These are phyloP conservation scores for Xiphias gladius DNA, from an alignment of 2,113 vertebrate genomes.

Conservation along the genomic window DNA sequence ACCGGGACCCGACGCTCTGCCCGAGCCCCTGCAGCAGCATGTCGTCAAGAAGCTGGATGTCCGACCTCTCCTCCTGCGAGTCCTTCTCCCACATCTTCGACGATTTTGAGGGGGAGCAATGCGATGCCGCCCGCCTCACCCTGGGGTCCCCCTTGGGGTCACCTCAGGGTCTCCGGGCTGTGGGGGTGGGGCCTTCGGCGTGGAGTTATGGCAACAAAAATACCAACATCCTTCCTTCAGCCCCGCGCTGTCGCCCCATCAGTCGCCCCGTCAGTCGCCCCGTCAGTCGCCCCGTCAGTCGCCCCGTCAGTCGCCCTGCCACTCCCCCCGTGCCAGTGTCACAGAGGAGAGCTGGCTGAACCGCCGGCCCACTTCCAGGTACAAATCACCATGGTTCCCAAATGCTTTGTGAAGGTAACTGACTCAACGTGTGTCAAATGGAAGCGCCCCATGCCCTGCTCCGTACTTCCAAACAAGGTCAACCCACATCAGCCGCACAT, in stretches of 20 bases:
- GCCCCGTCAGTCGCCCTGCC: slow-evolving; percentile 81
- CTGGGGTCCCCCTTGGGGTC: slow-evolving; percentile 91
- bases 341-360: slow-evolving; percentile 96
- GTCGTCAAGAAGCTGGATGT: slow-evolving; percentile 85
- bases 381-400: neutral
- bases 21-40: slow-evolving; percentile 85
- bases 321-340: slow-evolving; percentile 93
- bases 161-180: slow-evolving; percentile 81
- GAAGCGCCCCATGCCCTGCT: too few species aligned
- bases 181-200: slow-evolving; percentile 84
- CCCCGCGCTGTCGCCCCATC: slow-evolving; percentile 87
- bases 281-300: slow-evolving; percentile 85
- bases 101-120: slow-evolving; percentile 92
- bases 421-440: too few species aligned
- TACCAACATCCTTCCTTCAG: slow-evolving; percentile 82
- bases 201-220: slow-evolving; percentile 90
- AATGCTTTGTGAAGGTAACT: too few species aligned
- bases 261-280: slow-evolving; percentile 91
- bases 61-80: slow-evolving; percentile 93
- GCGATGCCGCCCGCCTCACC: slow-evolving; percentile 89
- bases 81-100: slow-evolving; percentile 93
- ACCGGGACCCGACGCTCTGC: slow-evolving; percentile 86
- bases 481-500: too few species aligned
- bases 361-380: slow-evolving; percentile 85
- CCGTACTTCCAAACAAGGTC: too few species aligned